phyloP scores from a whole-genome alignment of 2,888 invertebrate genomes.

The Sympetrum striolatum region DNA sequence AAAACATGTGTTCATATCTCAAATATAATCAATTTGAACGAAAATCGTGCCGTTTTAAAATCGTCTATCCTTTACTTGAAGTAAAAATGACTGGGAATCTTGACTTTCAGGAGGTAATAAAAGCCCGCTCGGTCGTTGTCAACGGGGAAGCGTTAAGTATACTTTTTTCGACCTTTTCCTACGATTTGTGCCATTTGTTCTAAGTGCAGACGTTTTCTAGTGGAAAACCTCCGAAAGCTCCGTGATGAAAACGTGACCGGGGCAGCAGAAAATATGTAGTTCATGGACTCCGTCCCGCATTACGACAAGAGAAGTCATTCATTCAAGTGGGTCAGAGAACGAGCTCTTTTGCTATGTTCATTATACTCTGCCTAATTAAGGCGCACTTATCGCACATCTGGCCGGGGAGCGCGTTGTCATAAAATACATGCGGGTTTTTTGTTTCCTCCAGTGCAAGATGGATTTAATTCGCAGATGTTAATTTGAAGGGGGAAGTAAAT shows the following conservation, averaged over 20 bases:
- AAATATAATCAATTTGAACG: too few relatives aligned
- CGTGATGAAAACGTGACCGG: not conserved
- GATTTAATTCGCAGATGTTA: not conserved
- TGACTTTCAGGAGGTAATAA: too few relatives aligned
- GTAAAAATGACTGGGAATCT: too few relatives aligned
- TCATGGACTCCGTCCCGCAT: not conserved
- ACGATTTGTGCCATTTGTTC: not conserved
- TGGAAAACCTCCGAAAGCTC: not conserved
- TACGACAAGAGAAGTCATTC: not conserved
- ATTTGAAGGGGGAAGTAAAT: not conserved
- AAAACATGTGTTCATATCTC: too few relatives aligned
- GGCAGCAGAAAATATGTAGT: not conserved
- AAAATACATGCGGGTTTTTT: not conserved
- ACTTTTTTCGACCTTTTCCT: not conserved
- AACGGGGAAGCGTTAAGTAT: too few relatives aligned
- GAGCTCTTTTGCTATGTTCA: not conserved
- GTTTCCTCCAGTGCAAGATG: not conserved
- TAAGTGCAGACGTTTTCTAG: not conserved
- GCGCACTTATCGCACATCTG: conserved; percentile 2
- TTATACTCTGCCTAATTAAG: conserved; percentile 19
- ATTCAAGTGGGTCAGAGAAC: not conserved
- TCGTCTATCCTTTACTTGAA: too few relatives aligned
- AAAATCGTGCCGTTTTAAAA: too few relatives aligned
- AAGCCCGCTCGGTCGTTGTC: too few relatives aligned
- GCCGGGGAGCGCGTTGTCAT: not conserved